Evolutionary conservation across 2,888 invertebrate species (phyloP).

Genomic region (Tenthredo scrophulariae): DNA sequence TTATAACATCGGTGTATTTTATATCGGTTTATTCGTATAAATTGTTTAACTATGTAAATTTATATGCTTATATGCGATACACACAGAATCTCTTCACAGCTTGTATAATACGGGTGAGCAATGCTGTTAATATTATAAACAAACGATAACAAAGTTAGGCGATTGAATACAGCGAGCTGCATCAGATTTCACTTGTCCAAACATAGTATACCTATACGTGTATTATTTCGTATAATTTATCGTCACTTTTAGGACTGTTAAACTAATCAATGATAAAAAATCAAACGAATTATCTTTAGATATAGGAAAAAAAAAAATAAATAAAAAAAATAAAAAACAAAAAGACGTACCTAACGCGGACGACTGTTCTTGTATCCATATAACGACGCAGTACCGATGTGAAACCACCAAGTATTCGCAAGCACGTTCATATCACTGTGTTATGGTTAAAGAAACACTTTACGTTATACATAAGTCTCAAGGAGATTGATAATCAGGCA

Average conservation of each 20-base stretch:
- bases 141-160: not conserved
- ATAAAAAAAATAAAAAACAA: not conserved
- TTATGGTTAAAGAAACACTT: conserved; percentile 30
- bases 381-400: conserved; percentile 33
- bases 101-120: not conserved
- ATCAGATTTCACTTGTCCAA: conserved; percentile 32
- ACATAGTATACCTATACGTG: not conserved
- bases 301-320: not conserved
- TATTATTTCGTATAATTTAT: not conserved
- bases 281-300: too few relatives aligned
- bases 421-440: conserved; percentile 43
- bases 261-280: conserved; percentile 2
- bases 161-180: not conserved
- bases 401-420: conserved; percentile 34
- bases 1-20: not conserved
- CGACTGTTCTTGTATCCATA: conserved; percentile 36
- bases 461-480: not conserved
- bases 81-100: not conserved
- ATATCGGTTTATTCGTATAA: not conserved
- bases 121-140: not conserved
- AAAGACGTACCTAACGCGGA: conserved; percentile 34
- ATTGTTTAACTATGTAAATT: not conserved
- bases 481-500: not conserved
- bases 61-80: not conserved
- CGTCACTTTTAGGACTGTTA: not conserved